phyloP scores from a whole-genome alignment of 2,888 invertebrate genomes.

The Incurvaria masculella region DNA sequence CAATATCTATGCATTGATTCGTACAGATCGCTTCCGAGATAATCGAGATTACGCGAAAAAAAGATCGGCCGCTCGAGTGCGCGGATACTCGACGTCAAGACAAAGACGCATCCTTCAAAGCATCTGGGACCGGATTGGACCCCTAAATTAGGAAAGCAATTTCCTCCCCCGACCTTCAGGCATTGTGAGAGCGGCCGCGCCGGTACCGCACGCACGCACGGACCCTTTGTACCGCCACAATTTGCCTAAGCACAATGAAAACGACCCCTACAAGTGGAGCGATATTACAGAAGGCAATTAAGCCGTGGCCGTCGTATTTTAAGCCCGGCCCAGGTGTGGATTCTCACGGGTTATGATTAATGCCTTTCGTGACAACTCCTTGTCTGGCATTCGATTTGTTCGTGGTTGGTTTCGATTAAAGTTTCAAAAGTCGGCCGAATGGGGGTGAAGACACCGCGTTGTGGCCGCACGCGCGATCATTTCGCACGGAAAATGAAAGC shows the following conservation, averaged over 20 bases:
- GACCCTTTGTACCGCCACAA: not conserved
- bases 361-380: not conserved
- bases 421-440: not conserved
- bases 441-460: no score
- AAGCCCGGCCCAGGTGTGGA: not conserved
- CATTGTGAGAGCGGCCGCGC: not conserved
- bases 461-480: no score
- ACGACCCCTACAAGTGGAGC: not conserved
- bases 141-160: no score
- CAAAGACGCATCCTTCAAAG: no score
- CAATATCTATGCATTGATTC: no score
- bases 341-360: not conserved
- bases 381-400: not conserved
- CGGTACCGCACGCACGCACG: not conserved
- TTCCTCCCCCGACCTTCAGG: no score
- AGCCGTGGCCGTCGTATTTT: not conserved
- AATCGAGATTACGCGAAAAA: no score
- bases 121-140: no score
- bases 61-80: no score
- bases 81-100: no score
- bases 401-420: not conserved
- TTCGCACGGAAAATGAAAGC: no score
- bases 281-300: not conserved
- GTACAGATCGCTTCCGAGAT: no score
- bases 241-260: not conserved